A percentile compares a stretch with the other conserved stretches of the same genome.
These are phyloP conservation scores for Pomacea maculata DNA, from an alignment of 1,140 invertebrate species.

Conservation along the genomic window DNA sequence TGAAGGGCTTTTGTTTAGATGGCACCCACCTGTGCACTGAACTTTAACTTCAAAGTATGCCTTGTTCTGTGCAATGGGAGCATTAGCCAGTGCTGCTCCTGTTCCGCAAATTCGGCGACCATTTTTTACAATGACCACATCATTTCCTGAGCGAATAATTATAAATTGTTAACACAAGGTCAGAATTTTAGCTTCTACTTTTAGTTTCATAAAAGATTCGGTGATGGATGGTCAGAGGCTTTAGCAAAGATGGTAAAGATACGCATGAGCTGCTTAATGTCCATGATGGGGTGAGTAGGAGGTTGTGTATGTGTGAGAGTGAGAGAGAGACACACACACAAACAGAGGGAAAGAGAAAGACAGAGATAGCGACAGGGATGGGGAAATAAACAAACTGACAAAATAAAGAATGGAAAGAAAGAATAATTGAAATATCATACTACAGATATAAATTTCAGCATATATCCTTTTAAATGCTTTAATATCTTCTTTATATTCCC, in stretches of 20 bases:
- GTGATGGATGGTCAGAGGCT: too few species aligned
- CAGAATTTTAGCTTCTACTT: too few species aligned
- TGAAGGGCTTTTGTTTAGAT: neutral
- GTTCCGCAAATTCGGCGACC: constrained; percentile 93
- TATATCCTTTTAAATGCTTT: too few species aligned
- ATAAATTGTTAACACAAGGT: neutral
- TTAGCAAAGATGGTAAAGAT: neutral
- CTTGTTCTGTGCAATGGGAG: constrained; percentile 96
- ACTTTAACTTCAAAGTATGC: constrained; percentile 99
- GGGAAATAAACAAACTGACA: too few species aligned
- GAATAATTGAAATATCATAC: too few species aligned
- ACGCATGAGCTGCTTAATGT: neutral
- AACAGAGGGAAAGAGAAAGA: neutral
- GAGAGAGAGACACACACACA: too few species aligned
- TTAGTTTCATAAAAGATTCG: neutral
- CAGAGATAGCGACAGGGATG: neutral
- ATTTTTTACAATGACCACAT: constrained; percentile 98
- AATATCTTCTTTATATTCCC: too few species aligned
- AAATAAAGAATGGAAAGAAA: too few species aligned
- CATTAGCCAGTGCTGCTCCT: constrained; percentile 91
- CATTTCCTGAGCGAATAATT: constrained; percentile 78
- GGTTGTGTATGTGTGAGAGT: neutral
- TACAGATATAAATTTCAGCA: too few species aligned
- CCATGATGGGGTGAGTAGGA: too few species aligned
- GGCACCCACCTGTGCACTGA: constrained; percentile 83